Evolutionary conservation across 2,113 vertebrate genomes (phyloP), one percentile per base, ranked within the genome.

Genomic region (Oryzias celebensis): DNA sequence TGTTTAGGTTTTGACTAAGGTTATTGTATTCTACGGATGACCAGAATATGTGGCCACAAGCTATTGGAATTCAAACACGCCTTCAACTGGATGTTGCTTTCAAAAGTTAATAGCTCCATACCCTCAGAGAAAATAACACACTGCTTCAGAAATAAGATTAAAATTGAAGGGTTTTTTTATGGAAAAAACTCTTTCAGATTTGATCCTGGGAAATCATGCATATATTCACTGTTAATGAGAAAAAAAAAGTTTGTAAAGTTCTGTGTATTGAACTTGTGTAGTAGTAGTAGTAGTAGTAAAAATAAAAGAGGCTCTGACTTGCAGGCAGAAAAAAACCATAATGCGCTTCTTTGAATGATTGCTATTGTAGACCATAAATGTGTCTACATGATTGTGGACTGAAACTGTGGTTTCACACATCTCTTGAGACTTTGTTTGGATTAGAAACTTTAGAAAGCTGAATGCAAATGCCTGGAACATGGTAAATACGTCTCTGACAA

Each of bases 401-500:
- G 46, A 60, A 71, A 68, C 52, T 63, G 48, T 54, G 18, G 48
- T 60, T 61, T 66, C 53, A 44, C 65, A 54, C 36, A 68, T 78
- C 69, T 75, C 80, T 41, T 15, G 60, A 77, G 72, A 74, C 56
- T 70, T 74, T 63, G 51, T 67, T 67, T 47, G 52, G 73, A 65
- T 65, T 65, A 7, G 26, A 77, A 69, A 74, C 58, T 62, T 66
- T 46, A 52, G 22, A 45, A 60, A 81, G 78, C 55, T 61, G 59
- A 78, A 83, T 75, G 73, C 52, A 68, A 87, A 82, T 83, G 85
- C 74, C 79, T 62, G 69, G 69, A 71, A 82, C 80, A 73, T 70
- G 68, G 56, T 71, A 84, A 84, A 80, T 82, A 77, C 49, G 42
- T 68, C 65, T 65, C 61, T 55, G 69, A 78, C 69, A 69, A 62